Evolutionary conservation across 2,797 vertebrate genomes (phyloP).

Genomic region (Eulemur albifrons): DNA sequence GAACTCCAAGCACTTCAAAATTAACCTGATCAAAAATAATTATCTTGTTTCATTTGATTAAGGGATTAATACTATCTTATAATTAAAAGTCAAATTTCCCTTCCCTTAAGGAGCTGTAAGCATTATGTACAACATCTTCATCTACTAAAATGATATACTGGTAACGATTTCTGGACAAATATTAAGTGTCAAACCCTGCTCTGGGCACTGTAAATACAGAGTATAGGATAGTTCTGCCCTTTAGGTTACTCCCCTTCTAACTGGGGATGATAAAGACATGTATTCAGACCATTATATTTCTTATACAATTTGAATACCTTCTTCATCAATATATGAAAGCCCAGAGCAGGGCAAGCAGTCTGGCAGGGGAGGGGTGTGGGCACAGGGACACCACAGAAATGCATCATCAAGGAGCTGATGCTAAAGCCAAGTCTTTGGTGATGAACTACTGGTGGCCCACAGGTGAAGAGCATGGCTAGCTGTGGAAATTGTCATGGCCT

Average conservation of each 20-base stretch:
- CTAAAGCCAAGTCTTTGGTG: background rate
- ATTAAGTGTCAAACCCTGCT: background rate
- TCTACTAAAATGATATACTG: background rate
- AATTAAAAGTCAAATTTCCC: background rate
- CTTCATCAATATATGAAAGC: background rate
- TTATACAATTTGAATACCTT: background rate
- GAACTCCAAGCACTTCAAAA: background rate
- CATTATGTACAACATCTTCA: background rate
- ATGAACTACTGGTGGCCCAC: background rate
- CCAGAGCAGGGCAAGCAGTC: background rate
- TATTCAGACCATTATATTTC: background rate
- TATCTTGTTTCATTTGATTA: background rate
- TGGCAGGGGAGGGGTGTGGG: background rate
- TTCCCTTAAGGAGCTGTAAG: background rate
- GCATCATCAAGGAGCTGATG: background rate
- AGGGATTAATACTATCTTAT: slow-evolving; percentile 16
- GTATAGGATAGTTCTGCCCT: background rate
- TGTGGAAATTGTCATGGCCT: background rate
- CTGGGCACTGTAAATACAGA: background rate
- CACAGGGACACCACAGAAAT: background rate
- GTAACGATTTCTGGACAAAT: background rate
- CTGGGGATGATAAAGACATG: background rate
- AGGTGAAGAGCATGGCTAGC: background rate
- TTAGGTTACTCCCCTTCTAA: background rate
- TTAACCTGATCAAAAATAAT: background rate